Evolutionary conservation across 1,140 invertebrate species (phyloP).

Genomic region (Dinothrombium tinctorium): DNA sequence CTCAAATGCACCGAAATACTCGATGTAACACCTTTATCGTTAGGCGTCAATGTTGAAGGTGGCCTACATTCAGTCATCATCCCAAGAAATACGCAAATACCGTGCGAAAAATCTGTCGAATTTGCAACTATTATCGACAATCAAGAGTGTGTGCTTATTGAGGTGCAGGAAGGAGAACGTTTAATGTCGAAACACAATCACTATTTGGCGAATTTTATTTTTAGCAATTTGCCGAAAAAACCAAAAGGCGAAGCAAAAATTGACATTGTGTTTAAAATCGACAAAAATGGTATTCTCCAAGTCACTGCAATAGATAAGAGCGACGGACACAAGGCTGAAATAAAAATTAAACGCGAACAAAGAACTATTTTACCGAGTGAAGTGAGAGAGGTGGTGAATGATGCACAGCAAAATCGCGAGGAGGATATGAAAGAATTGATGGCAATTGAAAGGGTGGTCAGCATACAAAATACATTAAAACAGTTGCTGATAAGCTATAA

Average conservation of each 20-base stretch:
- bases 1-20: conserved; percentile 13
- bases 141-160: not conserved
- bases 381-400: no score
- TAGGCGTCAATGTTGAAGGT: not conserved
- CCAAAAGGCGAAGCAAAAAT: not conserved
- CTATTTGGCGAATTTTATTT: no score
- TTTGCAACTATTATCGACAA: not conserved
- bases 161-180: not conserved
- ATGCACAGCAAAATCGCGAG: no score
- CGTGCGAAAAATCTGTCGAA: not conserved
- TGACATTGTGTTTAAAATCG: not conserved
- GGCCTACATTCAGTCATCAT: conserved; percentile 12
- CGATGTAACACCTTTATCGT: not conserved
- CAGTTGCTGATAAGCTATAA: no score
- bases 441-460: no score
- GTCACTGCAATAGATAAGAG: not conserved
- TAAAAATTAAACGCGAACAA: no score
- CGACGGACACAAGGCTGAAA: not conserved
- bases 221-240: no score
- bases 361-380: no score
- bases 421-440: no score
- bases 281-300: not conserved
- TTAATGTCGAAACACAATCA: not conserved
- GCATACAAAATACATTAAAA: no score
- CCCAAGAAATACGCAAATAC: conserved; percentile 20